Evolutionary conservation across 2,888 invertebrate genomes (phyloP), one percentile per base, ranked within the genome.

Genomic region (Stenchaetothrips biformis): DNA sequence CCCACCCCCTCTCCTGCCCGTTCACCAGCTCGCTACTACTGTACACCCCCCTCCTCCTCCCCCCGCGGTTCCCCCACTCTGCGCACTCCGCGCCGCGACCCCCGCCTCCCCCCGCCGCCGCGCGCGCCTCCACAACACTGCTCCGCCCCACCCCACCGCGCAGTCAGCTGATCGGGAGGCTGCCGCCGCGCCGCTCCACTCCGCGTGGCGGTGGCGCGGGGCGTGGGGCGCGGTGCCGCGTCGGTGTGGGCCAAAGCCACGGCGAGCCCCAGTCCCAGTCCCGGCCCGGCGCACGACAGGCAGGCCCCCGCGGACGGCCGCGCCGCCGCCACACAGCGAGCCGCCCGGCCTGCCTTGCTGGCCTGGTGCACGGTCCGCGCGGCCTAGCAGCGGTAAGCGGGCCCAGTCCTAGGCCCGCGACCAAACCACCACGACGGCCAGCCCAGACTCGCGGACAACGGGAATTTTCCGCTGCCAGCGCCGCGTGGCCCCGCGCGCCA

Each of bases 141-240:
- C 79, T 53, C 21, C 53, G 67, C 78, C 79, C 48, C 80, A 79
- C 81, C 81, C 80, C 81, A 81, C 81, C 80, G 59, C 78, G 79
- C 77, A 53, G 59, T 81, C 79, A 80, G 62, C 78, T 77, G 79
- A 80, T n/a, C 59, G 48, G 48, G 67, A 74, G 67, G 67, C 67
- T 74, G 67, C 67, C 21, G 53, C 67, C 67, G 67, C 16, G 53
- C 13, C 59, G 59, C 59, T 59, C 59, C 18, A 59, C 59, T 59
- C 59, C 59, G 25, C 67, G 25, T 25, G 11, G 67, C 67, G 67
- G n/a, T n/a, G 53, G 37, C 37, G 37, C 37, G 37, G 37, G 37
- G 37, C 37, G 37, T 37, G 37, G 37, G 37, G 37, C 37, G 37
- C 37, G 37, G 37, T 37, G 37, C 37, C 37, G 37, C 37, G 37